Evolutionary conservation across 2,888 invertebrate genomes (phyloP).

Genomic region (Baronia brevicornis): DNA sequence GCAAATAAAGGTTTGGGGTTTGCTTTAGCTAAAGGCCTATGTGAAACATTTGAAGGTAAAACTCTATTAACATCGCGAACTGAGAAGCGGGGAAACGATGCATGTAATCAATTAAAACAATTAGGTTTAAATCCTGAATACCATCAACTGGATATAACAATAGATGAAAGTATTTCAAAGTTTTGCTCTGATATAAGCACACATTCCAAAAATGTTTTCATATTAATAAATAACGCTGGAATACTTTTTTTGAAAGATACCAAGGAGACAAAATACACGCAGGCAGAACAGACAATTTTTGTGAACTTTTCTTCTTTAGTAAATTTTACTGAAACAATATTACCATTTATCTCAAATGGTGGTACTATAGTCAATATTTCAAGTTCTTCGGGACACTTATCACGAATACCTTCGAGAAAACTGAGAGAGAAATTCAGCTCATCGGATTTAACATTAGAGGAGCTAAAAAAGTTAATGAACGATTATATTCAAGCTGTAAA

Average conservation of each 20-base stretch:
- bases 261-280: conserved; percentile 38
- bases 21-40: conserved; percentile 79
- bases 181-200: conserved; percentile 72
- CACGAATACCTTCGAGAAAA: conserved; percentile 73
- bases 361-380: conserved; percentile 85
- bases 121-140: conserved; percentile 68
- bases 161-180: conserved; percentile 70
- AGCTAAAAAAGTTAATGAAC: conserved; percentile 74
- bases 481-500: conserved; percentile 77
- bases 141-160: conserved; percentile 81
- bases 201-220: conserved; percentile 78
- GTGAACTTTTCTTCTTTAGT: conserved; percentile 54
- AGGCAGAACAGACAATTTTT: conserved; percentile 48
- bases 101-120: conserved; percentile 72
- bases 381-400: conserved; percentile 80
- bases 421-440: conserved; percentile 63
- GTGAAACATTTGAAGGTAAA: conserved; percentile 77
- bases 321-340: conserved; percentile 73
- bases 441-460: conserved; percentile 65
- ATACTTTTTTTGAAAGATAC: conserved; percentile 52
- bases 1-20: conserved; percentile 84
- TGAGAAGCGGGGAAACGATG: conserved; percentile 67
- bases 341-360: conserved; percentile 79
- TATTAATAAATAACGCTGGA: conserved; percentile 86
- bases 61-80: conserved; percentile 84